These are phyloP conservation scores for Xestia ashworthii DNA, from an alignment of 2,888 invertebrate species.

Conservation along the genomic window DNA sequence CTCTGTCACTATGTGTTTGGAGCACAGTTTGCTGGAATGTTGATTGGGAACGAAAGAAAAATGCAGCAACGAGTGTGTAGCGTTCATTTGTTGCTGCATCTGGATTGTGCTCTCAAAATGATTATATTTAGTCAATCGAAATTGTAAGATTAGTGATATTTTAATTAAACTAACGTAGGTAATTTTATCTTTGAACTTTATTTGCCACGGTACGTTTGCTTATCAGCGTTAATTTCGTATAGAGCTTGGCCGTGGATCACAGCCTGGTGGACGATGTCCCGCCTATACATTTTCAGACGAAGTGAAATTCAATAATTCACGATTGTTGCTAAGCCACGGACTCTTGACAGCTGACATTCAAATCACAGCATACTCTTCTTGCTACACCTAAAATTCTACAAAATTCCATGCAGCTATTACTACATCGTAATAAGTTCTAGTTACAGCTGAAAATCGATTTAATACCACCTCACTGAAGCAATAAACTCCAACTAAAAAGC, in stretches of 20 bases:
- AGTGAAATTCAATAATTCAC: too few species aligned
- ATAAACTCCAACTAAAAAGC: constrained; percentile 65
- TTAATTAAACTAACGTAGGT: not conserved
- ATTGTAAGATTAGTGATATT: not conserved
- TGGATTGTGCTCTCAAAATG: not conserved
- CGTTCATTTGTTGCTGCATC: constrained; percentile 11
- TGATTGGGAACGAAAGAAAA: constrained; percentile 59
- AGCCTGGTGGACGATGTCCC: not conserved
- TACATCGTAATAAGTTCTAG: constrained; percentile 4
- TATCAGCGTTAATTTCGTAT: too few species aligned
- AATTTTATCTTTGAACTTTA: too few species aligned
- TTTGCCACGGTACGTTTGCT: not conserved
- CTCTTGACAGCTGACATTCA: not conserved
- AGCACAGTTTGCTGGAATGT: constrained; percentile 45
- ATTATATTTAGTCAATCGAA: not conserved
- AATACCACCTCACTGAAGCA: constrained; percentile 24
- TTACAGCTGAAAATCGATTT: constrained; percentile 22
- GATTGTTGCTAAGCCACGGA: too few species aligned
- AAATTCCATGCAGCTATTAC: not conserved
- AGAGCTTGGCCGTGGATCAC: too few species aligned
- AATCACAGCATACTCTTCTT: not conserved
- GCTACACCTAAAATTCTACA: not conserved
- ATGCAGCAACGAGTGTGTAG: constrained; percentile 10
- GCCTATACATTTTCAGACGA: not conserved
- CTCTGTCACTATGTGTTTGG: constrained; percentile 59